Evolutionary conservation across 2,797 vertebrate genomes (phyloP).

Genomic region (Valencia hispanica): DNA sequence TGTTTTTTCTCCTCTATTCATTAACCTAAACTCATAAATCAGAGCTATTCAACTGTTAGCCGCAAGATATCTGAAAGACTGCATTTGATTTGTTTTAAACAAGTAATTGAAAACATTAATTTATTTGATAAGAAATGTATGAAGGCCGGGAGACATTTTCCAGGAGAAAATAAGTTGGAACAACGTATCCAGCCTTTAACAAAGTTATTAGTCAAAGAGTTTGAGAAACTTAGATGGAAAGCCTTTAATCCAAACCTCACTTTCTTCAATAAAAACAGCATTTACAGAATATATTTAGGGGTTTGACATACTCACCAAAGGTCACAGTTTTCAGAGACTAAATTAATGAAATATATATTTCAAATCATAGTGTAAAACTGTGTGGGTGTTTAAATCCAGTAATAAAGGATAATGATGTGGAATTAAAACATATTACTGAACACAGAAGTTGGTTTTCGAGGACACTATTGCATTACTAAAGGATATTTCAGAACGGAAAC

Average conservation of each 20-base stretch:
- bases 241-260: background rate
- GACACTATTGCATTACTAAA: background rate
- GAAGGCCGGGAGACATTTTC: slow-evolving; percentile 30
- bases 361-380: background rate
- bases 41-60: slow-evolving; percentile 20
- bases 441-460: background rate
- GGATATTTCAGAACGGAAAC: slow-evolving; percentile 1
- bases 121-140: slow-evolving; percentile 1
- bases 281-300: background rate
- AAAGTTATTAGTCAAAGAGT: background rate
- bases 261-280: background rate
- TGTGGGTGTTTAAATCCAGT: background rate
- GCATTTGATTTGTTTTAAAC: slow-evolving; percentile 29
- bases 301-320: background rate
- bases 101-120: slow-evolving; percentile 39
- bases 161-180: background rate
- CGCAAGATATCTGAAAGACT: slow-evolving; percentile 28
- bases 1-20: slow-evolving; percentile 20
- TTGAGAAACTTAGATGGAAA: background rate
- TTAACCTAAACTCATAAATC: slow-evolving; percentile 35
- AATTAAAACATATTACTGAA: background rate
- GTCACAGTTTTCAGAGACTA: background rate
- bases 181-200: background rate
- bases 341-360: background rate
- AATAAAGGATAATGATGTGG: slow-evolving; percentile 9